Evolutionary conservation across 2,797 vertebrate genomes (phyloP).

Genomic region (Anabacerthia variegaticeps): DNA sequence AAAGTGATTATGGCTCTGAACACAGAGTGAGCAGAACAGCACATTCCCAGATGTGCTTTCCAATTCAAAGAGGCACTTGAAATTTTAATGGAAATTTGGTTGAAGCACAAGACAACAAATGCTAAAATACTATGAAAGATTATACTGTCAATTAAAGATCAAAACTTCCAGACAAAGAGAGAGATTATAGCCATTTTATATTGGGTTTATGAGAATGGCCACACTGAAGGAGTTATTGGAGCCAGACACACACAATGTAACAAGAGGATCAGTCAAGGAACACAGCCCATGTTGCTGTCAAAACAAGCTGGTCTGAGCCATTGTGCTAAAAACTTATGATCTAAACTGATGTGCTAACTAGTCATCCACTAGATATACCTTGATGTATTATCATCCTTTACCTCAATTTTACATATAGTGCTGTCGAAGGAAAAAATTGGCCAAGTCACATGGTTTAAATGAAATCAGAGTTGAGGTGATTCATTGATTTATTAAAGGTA

Average conservation of each 20-base stretch:
- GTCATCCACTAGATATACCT: background rate
- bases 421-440: background rate
- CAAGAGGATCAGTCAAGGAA: background rate
- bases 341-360: background rate
- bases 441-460: background rate
- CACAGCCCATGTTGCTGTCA: background rate
- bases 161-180: background rate
- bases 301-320: background rate
- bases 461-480: background rate
- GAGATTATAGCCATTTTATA: background rate
- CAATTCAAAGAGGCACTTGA: background rate
- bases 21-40: background rate
- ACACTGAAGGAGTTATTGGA: background rate
- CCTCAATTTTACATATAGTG: background rate
- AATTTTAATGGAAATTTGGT: conserved; percentile 1
- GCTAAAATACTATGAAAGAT: background rate
- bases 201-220: background rate
- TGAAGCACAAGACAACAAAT: background rate
- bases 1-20: background rate
- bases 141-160: background rate
- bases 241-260: background rate
- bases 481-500: conserved; percentile 51
- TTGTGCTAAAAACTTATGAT: background rate
- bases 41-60: background rate
- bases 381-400: background rate